These are phyloP conservation scores for Scalopus aquaticus DNA, from an alignment of 2,113 vertebrate genomes.

Conservation along the genomic window DNA sequence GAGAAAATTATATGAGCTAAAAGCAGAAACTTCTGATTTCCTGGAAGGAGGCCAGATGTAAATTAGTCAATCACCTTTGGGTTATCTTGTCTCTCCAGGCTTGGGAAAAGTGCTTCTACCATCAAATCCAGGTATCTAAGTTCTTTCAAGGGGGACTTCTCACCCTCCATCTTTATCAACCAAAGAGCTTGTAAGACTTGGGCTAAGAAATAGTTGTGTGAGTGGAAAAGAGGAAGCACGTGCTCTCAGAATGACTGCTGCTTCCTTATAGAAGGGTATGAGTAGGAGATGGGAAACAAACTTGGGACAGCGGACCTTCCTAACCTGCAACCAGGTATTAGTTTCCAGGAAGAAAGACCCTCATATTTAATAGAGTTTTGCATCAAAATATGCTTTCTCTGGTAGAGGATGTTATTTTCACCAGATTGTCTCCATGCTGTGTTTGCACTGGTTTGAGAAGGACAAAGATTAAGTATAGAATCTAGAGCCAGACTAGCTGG, in stretches of 20 bases:
- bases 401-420: neutral
- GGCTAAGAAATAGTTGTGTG: neutral
- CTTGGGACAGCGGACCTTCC: neutral
- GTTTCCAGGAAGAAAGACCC: neutral
- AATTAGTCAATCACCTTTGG: neutral
- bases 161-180: neutral
- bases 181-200: neutral
- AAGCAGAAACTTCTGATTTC: slow-evolving; percentile 1
- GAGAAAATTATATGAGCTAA: slow-evolving; percentile 24
- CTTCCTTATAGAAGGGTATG: neutral
- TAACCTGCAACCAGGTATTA: neutral
- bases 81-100: neutral
- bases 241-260: neutral
- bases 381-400: neutral
- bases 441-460: neutral
- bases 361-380: neutral
- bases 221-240: neutral
- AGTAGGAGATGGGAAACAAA: neutral
- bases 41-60: neutral
- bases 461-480: neutral
- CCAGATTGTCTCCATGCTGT: neutral
- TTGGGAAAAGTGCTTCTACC: neutral
- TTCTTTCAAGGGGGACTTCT: neutral
- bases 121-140: neutral
- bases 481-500: neutral